Conservation (phyloP, 2,113 vertebrate species). For the Phalacrocorax pelagicus region DNA sequence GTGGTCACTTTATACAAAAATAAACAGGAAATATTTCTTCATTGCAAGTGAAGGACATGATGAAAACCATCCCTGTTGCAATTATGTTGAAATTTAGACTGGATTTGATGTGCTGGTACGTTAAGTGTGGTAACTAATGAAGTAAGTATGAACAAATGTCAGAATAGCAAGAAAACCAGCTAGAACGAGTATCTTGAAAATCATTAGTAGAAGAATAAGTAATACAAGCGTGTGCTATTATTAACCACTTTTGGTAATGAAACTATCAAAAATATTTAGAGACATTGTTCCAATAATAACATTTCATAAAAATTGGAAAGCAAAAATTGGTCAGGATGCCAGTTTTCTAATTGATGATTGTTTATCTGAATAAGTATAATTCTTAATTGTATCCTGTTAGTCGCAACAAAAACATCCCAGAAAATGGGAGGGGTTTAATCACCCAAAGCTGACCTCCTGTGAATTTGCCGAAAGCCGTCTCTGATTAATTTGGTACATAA, state of each 20-base stretch:
- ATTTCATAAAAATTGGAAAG: not conserved
- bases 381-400: not conserved
- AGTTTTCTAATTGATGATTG: not conserved
- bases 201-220: slow-evolving; percentile 1
- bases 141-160: slow-evolving; percentile 24
- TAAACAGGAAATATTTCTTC: not conserved
- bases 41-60: not conserved
- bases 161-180: not conserved
- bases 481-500: not conserved
- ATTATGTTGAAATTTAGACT: slow-evolving; percentile 6
- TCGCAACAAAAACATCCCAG: not conserved
- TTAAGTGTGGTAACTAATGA: slow-evolving; percentile 6
- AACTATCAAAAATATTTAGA: not conserved
- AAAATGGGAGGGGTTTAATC: not conserved
- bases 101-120: not conserved
- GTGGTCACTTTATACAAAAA: not conserved
- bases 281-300: not conserved
- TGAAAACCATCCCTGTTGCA: not conserved
- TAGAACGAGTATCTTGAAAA: not conserved
- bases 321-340: not conserved
- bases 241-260: slow-evolving; percentile 10
- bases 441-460: not conserved
- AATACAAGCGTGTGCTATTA: slow-evolving; percentile 14
- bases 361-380: not conserved
- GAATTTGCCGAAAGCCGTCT: not conserved